Percentiles rank a stretch among this genome's conserved stretches.
These are phyloP conservation scores for Rhagoletis zephyria DNA, from an alignment of 1,140 invertebrate genomes.

Conservation along the genomic window DNA sequence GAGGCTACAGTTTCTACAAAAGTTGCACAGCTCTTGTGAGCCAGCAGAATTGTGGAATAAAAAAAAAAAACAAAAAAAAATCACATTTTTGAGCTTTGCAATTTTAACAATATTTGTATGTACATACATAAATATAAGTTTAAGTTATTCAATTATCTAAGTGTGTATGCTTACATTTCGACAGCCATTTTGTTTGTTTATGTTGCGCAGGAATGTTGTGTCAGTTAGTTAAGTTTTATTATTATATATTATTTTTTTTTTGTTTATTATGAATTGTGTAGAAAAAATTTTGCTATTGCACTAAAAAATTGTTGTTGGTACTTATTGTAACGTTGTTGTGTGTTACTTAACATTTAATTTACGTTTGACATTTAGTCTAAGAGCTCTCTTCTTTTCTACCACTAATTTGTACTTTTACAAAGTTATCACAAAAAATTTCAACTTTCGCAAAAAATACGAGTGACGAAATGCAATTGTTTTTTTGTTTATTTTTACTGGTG, in stretches of 20 bases:
- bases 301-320: conserved; percentile 47
- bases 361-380: conserved; percentile 54
- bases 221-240: conserved; percentile 39
- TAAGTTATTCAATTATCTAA: conserved; percentile 13
- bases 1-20: background rate
- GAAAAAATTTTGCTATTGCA: conserved; percentile 55
- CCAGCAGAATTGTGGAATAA: background rate
- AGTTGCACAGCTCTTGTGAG: background rate
- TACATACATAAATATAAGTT: conserved; percentile 27
- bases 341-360: conserved; percentile 52
- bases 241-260: too few species aligned
- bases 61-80: background rate
- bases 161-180: conserved; percentile 58
- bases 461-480: conserved; percentile 51
- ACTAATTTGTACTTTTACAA: conserved; percentile 59
- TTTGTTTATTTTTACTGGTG: background rate
- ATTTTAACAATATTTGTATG: conserved; percentile 13
- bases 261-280: background rate
- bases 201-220: conserved; percentile 57
- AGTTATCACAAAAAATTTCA: conserved; percentile 55
- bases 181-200: conserved; percentile 57
- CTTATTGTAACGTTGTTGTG: conserved; percentile 41
- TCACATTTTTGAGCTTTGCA: conserved; percentile 35
- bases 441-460: conserved; percentile 52
- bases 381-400: conserved; percentile 53